Percentiles rank a stretch among this genome's conserved stretches.
phyloP scores from a whole-genome alignment of 2,113 vertebrate species.

The Monarcha castaneiventris region DNA sequence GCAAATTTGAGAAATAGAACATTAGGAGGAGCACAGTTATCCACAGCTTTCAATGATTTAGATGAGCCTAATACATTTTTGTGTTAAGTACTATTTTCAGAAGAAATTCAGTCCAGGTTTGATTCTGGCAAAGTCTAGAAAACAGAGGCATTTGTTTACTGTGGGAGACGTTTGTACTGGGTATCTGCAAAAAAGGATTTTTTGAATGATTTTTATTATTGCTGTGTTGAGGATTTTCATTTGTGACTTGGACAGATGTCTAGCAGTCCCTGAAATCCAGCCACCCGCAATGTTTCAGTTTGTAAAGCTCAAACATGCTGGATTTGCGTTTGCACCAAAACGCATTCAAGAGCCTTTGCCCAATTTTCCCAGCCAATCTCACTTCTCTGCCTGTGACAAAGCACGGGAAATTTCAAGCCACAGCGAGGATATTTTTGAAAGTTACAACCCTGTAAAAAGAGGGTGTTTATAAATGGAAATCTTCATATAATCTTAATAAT shows the following conservation, averaged over 20 bases:
- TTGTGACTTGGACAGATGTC: neutral
- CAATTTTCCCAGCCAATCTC: neutral
- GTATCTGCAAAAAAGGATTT: neutral
- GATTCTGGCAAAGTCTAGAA: neutral
- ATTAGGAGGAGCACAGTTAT: neutral
- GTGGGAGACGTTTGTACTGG: neutral
- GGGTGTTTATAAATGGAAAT: constrained; percentile 45
- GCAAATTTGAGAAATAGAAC: neutral
- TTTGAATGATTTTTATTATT: neutral
- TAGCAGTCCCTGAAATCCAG: constrained; percentile 28
- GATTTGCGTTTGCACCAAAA: constrained; percentile 10
- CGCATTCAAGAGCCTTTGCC: neutral
- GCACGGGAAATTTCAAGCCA: neutral
- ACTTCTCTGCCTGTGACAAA: neutral
- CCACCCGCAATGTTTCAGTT: neutral
- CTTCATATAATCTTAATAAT: constrained; percentile 48
- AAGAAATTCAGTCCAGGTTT: neutral
- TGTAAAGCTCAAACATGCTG: neutral
- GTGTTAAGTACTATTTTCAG: neutral
- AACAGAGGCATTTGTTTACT: neutral
- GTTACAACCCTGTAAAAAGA: neutral
- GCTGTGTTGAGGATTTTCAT: neutral
- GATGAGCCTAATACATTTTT: neutral
- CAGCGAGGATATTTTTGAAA: neutral
- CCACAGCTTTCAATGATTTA: neutral